A percentile compares a stretch with the other conserved stretches of the same genome.
These are phyloP conservation scores for Cactoblastis cactorum DNA, from an alignment of 2,888 invertebrate species.

Conservation along the genomic window DNA sequence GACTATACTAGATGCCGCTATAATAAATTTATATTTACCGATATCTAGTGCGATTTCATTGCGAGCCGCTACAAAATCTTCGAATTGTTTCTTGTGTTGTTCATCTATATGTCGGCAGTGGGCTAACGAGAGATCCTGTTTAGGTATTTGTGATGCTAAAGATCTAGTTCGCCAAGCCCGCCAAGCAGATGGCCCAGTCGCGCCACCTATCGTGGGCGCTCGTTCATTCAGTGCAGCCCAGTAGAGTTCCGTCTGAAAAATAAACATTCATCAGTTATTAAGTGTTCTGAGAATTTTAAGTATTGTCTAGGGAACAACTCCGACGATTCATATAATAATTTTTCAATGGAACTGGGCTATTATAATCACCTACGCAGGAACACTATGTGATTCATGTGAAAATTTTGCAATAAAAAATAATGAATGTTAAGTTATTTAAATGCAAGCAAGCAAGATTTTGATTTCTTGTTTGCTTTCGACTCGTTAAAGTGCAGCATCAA, in stretches of 20 bases:
- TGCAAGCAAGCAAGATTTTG: too few species aligned
- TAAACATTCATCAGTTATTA: background rate
- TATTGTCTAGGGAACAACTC: too few species aligned
- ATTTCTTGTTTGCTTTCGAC: too few species aligned
- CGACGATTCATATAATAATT: too few species aligned
- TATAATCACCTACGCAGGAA: too few species aligned
- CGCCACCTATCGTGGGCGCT: conserved; percentile 74
- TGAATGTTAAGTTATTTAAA: too few species aligned
- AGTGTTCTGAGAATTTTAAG: background rate
- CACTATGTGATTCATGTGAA: too few species aligned
- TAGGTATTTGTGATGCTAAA: conserved; percentile 93
- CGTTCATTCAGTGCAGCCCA: conserved; percentile 90
- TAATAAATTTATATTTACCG: conserved; percentile 70
- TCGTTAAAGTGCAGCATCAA: too few species aligned
- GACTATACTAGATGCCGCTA: conserved; percentile 40
- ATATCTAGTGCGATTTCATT: conserved; percentile 98
- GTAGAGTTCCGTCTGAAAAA: conserved; percentile 90
- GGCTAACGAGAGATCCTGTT: conserved; percentile 93
- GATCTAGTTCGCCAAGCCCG: conserved; percentile 69
- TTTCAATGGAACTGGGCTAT: too few species aligned
- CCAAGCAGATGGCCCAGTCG: conserved; percentile 64
- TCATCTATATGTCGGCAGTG: conserved; percentile 93
- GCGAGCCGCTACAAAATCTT: conserved; percentile 95
- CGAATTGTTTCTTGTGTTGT: conserved; percentile 88
- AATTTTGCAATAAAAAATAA: too few species aligned